Evolutionary conservation across 1,140 invertebrate genomes (phyloP).

Genomic region (Danaus melanippus): DNA sequence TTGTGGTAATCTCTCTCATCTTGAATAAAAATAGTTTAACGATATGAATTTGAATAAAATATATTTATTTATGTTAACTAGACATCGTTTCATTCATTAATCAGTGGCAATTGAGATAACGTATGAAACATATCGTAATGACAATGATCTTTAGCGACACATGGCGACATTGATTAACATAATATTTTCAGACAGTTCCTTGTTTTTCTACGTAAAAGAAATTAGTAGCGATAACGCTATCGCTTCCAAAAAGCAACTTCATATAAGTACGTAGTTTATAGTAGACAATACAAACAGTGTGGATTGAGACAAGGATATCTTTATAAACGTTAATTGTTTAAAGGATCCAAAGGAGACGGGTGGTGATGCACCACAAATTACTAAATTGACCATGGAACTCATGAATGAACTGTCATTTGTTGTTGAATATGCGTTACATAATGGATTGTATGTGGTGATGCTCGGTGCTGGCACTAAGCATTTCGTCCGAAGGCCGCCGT

Average conservation of each 20-base stretch:
- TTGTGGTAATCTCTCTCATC: no score
- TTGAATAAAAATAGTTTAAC: no score
- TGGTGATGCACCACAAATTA: conserved; percentile 33
- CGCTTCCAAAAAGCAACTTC: conserved; percentile 28
- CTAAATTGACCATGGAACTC: conserved; percentile 44
- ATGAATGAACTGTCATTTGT: conserved; percentile 64
- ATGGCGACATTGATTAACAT: conserved; percentile 40
- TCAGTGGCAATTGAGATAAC: conserved; percentile 8
- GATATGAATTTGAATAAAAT: conserved; percentile 1
- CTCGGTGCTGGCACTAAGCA: conserved; percentile 46
- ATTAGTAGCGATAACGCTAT: conserved; percentile 53
- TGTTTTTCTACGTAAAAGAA: conserved; percentile 57
- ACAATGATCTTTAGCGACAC: conserved; percentile 52
- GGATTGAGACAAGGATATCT: conserved; percentile 15
- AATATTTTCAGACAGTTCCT: conserved; percentile 47
- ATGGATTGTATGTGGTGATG: conserved; percentile 50
- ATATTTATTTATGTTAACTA: conserved; percentile 6
- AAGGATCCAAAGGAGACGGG: conserved; percentile 24
- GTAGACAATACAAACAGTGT: conserved; percentile 21
- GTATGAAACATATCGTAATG: conserved; percentile 42
- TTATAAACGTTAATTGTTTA: conserved; percentile 25
- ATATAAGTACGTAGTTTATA: conserved; percentile 14
- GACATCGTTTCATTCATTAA: conserved; percentile 6
- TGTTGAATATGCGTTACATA: conserved; percentile 56
- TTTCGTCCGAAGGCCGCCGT: conserved; percentile 61